A percentile compares a stretch with the other conserved stretches of the same genome.
Conservation (phyloP, 1,140 invertebrate genomes). For the Bacillus rossius region DNA sequence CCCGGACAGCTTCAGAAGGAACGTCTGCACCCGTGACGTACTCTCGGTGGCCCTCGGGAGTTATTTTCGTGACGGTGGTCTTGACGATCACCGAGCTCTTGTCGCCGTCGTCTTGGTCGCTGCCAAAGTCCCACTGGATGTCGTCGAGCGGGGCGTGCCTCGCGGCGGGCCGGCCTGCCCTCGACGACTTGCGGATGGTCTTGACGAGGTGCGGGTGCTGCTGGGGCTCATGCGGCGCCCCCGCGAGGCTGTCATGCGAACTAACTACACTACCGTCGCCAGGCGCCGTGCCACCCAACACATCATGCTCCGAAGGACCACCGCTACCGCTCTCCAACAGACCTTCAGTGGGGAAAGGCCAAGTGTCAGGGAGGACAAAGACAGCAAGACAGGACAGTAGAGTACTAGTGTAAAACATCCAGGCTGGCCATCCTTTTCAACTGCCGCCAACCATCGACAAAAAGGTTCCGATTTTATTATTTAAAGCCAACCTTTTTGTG, state of each 20-base stretch:
- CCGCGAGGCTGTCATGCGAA: constrained; percentile 11
- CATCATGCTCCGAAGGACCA: neutral
- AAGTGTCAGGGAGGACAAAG: too few species aligned
- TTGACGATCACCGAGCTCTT: neutral
- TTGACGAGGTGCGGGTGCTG: constrained; percentile 5
- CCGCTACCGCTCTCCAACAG: constrained; percentile 1
- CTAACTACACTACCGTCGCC: constrained; percentile 9
- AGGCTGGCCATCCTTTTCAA: too few species aligned
- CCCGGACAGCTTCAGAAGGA: too few species aligned
- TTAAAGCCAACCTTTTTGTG: too few species aligned
- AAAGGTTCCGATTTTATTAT: too few species aligned
- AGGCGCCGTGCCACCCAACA: constrained; percentile 6
- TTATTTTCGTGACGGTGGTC: neutral
- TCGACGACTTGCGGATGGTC: constrained; percentile 1
- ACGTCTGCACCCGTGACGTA: too few species aligned
- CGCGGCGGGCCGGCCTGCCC: neutral
- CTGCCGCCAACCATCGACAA: too few species aligned
- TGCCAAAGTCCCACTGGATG: constrained; percentile 11
- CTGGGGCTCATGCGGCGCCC: constrained; percentile 8
- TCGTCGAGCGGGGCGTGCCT: neutral
- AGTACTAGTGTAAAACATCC: too few species aligned
- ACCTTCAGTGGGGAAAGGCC: constrained; percentile 8
- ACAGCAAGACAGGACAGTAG: too few species aligned
- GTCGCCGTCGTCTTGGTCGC: constrained; percentile 2
- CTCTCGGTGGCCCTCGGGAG: too few species aligned